Evolutionary conservation across 2,888 invertebrate genomes (phyloP), one percentile per base, ranked within the genome.

Genomic region (Acrocyrtus sp.): DNA sequence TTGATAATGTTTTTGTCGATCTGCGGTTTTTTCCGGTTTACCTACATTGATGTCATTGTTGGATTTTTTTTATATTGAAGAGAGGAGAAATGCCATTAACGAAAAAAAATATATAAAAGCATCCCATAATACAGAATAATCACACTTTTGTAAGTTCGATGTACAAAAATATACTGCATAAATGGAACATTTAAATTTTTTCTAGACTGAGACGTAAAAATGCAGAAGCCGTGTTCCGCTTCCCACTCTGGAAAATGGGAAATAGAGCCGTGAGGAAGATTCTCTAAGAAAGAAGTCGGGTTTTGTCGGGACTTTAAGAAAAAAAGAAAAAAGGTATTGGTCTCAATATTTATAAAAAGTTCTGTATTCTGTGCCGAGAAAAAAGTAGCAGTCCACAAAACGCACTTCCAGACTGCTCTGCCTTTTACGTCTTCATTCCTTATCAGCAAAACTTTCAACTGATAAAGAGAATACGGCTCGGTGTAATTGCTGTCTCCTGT

Each of bases 401-500:
- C n/a, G 41, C 41, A 56, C 56, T 56, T 65, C 65, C 65, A 65
- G 65, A 65, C 53, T 27, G 8, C 43, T 53, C 21, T 51, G 19
- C 22, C 6, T 21, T 24, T 19, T 53, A 53, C 53, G 45, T 65
- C 65, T 54, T 56, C 27, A 65, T 65, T 54, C 39, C 57, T 66
- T 66, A 66, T 66, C 66, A 66, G 3, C 4, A 41, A n/a, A 17
- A 56, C 22, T 27, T 65, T 54, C 63, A 43, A 66, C 66, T 66
- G 66, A 66, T 66, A 66, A 66, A 66, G n/a, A n/a, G n/a, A 41
- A 26, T 26, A 15, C 56, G 41, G 56, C 56, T 54, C 39, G n/a
- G 50, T 56, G 66, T 66, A 65, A 65, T 56, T 54, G 57, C 66
- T 57, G 57, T 66, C 65, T 63, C 43, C 51, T 45, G 2, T 56